Conservation (phyloP, 2,113 vertebrate genomes). For the Sturnira hondurensis region DNA sequence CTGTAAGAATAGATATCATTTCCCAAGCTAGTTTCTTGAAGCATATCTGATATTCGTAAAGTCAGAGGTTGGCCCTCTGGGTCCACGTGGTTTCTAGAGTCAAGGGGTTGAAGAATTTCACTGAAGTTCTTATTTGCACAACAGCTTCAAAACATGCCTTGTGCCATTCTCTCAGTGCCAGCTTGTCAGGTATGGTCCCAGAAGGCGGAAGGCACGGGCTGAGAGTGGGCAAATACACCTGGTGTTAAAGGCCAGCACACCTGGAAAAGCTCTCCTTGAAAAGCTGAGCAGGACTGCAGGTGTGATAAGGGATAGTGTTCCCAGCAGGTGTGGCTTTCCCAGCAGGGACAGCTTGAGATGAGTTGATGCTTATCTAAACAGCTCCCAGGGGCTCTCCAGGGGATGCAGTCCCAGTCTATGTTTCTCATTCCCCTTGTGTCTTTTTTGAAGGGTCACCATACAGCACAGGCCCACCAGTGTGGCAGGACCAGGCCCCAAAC, state of each 20-base stretch:
- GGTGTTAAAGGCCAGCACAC: neutral
- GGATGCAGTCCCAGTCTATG: too few relatives aligned
- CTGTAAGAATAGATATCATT: neutral
- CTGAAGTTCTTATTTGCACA: neutral
- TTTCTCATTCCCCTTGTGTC: neutral
- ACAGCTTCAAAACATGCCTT: neutral
- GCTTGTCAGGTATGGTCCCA: neutral
- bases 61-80: neutral
- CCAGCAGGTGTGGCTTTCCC: neutral
- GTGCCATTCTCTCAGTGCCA: neutral
- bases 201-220: neutral
- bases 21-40: neutral
- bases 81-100: neutral
- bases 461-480: neutral
- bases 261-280: slow-evolving; percentile 19
- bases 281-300: neutral
- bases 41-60: neutral
- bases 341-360: neutral
- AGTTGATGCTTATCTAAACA: too few relatives aligned
- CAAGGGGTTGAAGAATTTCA: neutral
- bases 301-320: neutral
- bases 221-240: slow-evolving; percentile 1
- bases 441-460: neutral
- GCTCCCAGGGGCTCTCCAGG: too few relatives aligned
- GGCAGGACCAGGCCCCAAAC: neutral